Conservation (phyloP, 2,797 vertebrate species). For the Etheostoma perlongum region DNA sequence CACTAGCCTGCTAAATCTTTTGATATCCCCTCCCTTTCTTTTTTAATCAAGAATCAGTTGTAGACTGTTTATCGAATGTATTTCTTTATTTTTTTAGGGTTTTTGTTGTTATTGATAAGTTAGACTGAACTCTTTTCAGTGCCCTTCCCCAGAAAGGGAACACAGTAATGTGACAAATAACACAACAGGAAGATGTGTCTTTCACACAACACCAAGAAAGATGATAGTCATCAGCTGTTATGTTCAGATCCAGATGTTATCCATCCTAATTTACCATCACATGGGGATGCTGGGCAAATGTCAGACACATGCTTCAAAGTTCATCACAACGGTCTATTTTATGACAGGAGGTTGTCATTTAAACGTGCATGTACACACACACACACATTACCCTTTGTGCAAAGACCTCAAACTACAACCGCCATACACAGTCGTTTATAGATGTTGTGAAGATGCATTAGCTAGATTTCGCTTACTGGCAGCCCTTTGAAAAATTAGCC, state of each 20-base stretch:
- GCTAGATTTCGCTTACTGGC: slow-evolving; percentile 28
- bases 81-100: background rate
- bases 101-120: slow-evolving; percentile 28
- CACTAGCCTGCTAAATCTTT: background rate
- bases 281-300: slow-evolving; percentile 62
- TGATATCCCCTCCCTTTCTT: background rate
- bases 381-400: background rate
- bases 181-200: slow-evolving; percentile 43
- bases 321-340: slow-evolving; percentile 53
- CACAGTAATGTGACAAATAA: slow-evolving; percentile 51
- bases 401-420: background rate
- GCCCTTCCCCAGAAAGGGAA: slow-evolving; percentile 25
- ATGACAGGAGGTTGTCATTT: slow-evolving; percentile 40
- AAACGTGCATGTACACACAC: background rate
- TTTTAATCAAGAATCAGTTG: background rate
- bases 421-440: slow-evolving; percentile 27
- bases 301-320: slow-evolving; percentile 71
- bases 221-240: slow-evolving; percentile 67
- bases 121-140: slow-evolving; percentile 6
- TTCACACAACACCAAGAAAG: slow-evolving; percentile 55
- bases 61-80: slow-evolving; percentile 1
- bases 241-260: slow-evolving; percentile 53
- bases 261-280: slow-evolving; percentile 67
- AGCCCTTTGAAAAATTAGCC: slow-evolving; percentile 44
- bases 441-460: slow-evolving; percentile 31